Evolutionary conservation across 2,797 vertebrate genomes (phyloP).

Genomic region (Odontamblyopus lacepedii): DNA sequence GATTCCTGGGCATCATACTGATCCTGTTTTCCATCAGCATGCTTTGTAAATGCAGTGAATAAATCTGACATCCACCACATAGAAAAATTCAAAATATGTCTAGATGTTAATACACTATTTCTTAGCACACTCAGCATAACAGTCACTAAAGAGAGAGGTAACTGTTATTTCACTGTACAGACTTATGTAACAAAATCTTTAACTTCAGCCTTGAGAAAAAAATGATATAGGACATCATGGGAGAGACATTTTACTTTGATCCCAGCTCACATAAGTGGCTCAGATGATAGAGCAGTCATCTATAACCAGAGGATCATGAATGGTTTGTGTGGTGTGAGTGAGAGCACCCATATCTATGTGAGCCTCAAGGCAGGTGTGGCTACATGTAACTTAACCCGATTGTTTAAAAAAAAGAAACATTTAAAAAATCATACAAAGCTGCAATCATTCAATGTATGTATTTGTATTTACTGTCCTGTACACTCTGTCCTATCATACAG

Average conservation of each 20-base stretch:
- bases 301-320: not conserved
- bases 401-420: conserved; percentile 58
- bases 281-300: too few relatives aligned
- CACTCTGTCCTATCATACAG: conserved; percentile 31
- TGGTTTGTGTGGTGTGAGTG: too few relatives aligned
- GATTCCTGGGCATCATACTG: too few relatives aligned
- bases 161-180: not conserved
- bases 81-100: too few relatives aligned
- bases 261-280: too few relatives aligned
- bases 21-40: too few relatives aligned
- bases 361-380: not conserved
- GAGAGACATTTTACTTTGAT: not conserved
- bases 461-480: conserved; percentile 65
- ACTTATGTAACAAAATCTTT: not conserved
- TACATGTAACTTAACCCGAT: conserved; percentile 5
- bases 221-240: not conserved
- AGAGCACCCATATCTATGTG: too few relatives aligned
- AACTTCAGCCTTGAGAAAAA: not conserved
- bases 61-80: too few relatives aligned
- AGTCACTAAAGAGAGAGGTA: not conserved
- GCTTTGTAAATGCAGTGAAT: too few relatives aligned
- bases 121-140: not conserved
- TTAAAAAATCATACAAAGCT: conserved; percentile 70
- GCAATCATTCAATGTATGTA: conserved; percentile 51
- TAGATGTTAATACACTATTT: not conserved